Evolutionary conservation across 1,140 invertebrate species (phyloP).

Genomic region (Anastrepha obliqua): DNA sequence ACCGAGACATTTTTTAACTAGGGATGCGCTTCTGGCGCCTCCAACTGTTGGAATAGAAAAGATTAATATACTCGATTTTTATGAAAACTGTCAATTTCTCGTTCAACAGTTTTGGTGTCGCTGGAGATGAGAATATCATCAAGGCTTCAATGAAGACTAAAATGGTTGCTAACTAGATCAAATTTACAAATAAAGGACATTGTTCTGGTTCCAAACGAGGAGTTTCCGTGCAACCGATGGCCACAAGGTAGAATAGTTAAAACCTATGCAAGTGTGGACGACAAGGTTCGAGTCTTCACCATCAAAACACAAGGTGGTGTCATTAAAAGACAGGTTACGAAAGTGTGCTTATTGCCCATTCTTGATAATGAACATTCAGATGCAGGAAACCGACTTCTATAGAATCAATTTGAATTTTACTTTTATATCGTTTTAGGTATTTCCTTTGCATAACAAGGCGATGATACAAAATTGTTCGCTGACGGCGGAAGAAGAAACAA

Average conservation of each 20-base stretch:
- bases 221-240: background rate
- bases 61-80: background rate
- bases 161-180: too few relatives aligned
- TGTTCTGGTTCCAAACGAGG: background rate
- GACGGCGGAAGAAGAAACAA: too few relatives aligned
- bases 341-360: too few relatives aligned
- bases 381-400: too few relatives aligned
- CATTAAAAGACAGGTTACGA: background rate
- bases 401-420: too few relatives aligned
- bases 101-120: too few relatives aligned
- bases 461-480: too few relatives aligned
- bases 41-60: background rate
- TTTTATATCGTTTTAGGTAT: too few relatives aligned
- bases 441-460: too few relatives aligned
- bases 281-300: background rate
- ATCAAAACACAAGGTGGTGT: background rate
- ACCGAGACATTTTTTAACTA: conserved; percentile 69
- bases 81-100: background rate
- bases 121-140: too few relatives aligned
- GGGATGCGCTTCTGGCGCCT: background rate
- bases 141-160: background rate
- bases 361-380: too few relatives aligned
- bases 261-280: background rate
- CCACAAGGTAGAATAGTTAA: background rate
- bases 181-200: too few relatives aligned